phyloP scores from a whole-genome alignment of 1,140 invertebrate genomes.

The Gerris buenoi region DNA sequence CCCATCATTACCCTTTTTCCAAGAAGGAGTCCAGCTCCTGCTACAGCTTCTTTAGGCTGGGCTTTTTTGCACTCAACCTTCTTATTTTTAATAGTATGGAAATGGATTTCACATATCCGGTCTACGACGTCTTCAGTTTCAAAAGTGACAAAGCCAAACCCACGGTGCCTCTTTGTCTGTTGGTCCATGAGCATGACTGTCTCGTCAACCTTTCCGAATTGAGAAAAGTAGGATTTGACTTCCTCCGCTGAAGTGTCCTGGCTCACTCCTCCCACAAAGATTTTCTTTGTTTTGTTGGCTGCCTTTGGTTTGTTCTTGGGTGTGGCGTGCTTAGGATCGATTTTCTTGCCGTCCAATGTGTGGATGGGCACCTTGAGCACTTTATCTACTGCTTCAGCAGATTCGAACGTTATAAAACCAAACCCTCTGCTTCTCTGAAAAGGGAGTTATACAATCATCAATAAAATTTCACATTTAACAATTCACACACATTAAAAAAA shows the following conservation, averaged over 20 bases:
- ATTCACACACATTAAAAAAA: no score
- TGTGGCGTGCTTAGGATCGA: constrained; percentile 83
- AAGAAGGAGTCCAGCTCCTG: constrained; percentile 43
- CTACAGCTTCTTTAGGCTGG: constrained; percentile 77
- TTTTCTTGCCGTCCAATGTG: constrained; percentile 86
- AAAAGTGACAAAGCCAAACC: constrained; percentile 84
- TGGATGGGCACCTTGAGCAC: constrained; percentile 78
- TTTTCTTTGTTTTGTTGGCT: constrained; percentile 77
- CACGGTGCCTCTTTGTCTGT: constrained; percentile 77
- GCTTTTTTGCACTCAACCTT: constrained; percentile 87
- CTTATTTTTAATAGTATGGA: constrained; percentile 85
- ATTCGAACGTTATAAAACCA: constrained; percentile 84
- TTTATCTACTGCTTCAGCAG: constrained; percentile 74
- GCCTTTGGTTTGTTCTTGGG: constrained; percentile 75
- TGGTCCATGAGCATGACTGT: constrained; percentile 90
- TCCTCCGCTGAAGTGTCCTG: constrained; percentile 82
- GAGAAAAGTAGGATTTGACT: constrained; percentile 78
- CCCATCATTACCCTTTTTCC: constrained; percentile 57
- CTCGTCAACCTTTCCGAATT: constrained; percentile 82
- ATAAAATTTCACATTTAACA: neutral
- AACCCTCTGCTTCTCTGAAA: constrained; percentile 81
- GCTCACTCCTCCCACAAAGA: constrained; percentile 79
- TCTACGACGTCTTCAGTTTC: constrained; percentile 82
- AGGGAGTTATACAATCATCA: constrained; percentile 13
- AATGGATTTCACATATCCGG: constrained; percentile 80